A percentile compares a stretch with the other conserved stretches of the same genome.
phyloP scores from a whole-genome alignment of 2,113 vertebrate species.

The Vulpes vulpes region DNA sequence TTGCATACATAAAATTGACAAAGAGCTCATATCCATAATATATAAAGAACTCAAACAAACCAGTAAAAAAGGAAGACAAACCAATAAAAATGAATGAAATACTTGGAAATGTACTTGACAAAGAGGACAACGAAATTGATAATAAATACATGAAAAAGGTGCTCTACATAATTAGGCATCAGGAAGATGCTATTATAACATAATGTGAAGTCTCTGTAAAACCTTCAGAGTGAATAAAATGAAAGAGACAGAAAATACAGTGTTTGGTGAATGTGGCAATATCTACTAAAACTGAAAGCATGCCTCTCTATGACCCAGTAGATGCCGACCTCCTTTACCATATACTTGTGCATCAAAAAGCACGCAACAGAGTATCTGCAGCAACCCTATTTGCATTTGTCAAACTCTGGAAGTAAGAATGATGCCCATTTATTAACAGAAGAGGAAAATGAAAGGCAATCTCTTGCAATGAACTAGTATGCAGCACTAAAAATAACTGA shows the following conservation, averaged over 20 bases:
- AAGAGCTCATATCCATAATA: background rate
- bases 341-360: too few species aligned
- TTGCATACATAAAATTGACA: background rate
- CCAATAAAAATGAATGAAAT: background rate
- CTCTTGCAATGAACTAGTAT: background rate
- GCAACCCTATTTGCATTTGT: background rate
- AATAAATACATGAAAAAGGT: background rate
- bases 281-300: too few species aligned
- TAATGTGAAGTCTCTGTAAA: background rate
- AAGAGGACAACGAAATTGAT: background rate
- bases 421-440: background rate
- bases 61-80: background rate
- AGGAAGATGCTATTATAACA: background rate
- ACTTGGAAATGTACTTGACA: background rate
- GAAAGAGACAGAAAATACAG: background rate
- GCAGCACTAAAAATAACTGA: background rate
- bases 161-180: background rate
- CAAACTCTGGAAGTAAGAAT: background rate
- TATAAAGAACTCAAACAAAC: background rate
- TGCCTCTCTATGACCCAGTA: accelerated
- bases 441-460: background rate
- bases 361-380: background rate
- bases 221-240: background rate
- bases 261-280: too few species aligned
- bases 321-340: background rate